These are phyloP conservation scores for Erythrocebus patas DNA, from an alignment of 2,113 vertebrate genomes.

Conservation along the genomic window DNA sequence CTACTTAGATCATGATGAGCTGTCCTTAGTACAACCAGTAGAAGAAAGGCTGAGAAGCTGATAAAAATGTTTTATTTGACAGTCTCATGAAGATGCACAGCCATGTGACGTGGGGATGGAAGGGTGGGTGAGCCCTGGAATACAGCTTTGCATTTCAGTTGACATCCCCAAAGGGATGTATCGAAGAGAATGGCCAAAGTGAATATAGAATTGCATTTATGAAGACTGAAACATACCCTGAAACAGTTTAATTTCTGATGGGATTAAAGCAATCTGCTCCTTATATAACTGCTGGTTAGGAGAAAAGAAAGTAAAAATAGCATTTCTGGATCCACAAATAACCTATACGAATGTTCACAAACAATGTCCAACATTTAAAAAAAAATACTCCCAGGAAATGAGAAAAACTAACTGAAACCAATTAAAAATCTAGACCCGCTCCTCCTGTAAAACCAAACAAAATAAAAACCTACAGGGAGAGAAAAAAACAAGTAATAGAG, in stretches of 20 bases:
- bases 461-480: background rate
- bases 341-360: background rate
- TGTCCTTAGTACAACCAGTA: background rate
- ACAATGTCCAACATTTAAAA: background rate
- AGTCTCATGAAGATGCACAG: background rate
- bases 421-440: background rate
- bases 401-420: background rate
- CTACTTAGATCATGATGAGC: background rate
- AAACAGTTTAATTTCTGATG: background rate
- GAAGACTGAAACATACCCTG: background rate
- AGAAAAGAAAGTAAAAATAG: background rate
- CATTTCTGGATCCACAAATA: background rate
- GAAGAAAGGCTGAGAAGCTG: background rate
- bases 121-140: background rate
- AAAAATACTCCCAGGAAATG: background rate
- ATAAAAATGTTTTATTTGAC: background rate
- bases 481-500: background rate
- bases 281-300: background rate
- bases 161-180: background rate
- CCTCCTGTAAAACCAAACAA: background rate
- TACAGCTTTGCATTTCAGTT: background rate
- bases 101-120: background rate
- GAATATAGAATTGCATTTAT: background rate
- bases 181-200: background rate
- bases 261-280: background rate